phyloP scores from a whole-genome alignment of 30 jellyfish, hydroid and myxozoan genomes.

The Chrysaora quinquecirrha region DNA sequence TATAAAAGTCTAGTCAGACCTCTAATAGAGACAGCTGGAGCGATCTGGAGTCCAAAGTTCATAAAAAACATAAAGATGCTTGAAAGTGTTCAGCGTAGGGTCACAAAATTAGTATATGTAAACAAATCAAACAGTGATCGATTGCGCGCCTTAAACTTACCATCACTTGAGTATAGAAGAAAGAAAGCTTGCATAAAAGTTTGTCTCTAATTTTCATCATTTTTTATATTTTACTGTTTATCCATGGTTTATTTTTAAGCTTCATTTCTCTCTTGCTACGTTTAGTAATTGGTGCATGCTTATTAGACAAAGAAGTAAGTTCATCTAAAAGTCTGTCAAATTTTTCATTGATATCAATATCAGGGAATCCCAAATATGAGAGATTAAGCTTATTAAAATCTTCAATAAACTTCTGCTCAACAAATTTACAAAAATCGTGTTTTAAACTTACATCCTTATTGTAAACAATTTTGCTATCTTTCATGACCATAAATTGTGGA shows the following conservation, averaged over 20 bases:
- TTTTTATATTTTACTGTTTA: not conserved
- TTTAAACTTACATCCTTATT: not conserved
- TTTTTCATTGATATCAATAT: not conserved
- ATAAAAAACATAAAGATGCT: no score
- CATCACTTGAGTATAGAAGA: no score
- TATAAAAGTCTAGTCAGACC: no score
- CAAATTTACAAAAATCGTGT: not conserved
- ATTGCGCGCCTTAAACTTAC: no score
- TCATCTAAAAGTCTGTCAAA: not conserved
- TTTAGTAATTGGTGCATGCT: conserved; percentile 1
- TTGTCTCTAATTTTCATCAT: conserved; percentile 14
- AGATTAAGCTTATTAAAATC: not conserved
- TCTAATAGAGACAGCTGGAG: no score
- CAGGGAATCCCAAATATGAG: conserved; percentile 1
- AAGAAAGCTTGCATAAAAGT: conserved; percentile 1
- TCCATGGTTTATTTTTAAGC: no score
- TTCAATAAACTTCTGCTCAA: not conserved
- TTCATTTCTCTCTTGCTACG: conserved; percentile 2
- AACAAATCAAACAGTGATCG: no score
- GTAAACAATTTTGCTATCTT: not conserved
- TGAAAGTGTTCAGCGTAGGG: no score
- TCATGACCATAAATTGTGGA: not conserved
- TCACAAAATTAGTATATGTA: no score
- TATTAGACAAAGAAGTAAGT: not conserved
- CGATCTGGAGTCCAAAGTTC: no score